These are phyloP conservation scores for Centroberyx gerrardi DNA, from an alignment of 2,797 vertebrate genomes.

Conservation along the genomic window DNA sequence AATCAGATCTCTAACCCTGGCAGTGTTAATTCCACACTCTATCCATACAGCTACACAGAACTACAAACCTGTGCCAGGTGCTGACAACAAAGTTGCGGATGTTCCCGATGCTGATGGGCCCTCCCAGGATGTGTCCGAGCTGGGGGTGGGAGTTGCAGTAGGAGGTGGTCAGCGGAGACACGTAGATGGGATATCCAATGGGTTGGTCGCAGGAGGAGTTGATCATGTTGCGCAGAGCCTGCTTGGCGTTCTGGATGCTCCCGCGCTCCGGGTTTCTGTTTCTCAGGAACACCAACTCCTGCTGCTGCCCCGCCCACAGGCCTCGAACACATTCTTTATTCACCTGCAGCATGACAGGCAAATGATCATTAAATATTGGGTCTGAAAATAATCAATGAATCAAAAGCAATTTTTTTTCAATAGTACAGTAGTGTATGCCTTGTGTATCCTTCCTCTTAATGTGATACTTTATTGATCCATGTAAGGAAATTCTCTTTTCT, in stretches of 20 bases:
- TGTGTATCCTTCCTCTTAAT: no score
- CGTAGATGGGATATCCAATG: constrained; percentile 98
- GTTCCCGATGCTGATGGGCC: constrained; percentile 95
- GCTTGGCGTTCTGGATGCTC: constrained; percentile 99
- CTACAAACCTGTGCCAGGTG: constrained; percentile 95
- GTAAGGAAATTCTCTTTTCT: no score
- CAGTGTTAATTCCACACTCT: neutral
- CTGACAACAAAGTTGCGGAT: constrained; percentile 95
- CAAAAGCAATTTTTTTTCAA: neutral
- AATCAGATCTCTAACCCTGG: no score
- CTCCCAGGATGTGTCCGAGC: constrained; percentile 93
- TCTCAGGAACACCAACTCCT: constrained; percentile 96
- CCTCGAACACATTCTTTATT: constrained; percentile 98
- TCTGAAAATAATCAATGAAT: neutral
- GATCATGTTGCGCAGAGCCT: constrained; percentile 98
- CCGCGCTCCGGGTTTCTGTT: constrained; percentile 98
- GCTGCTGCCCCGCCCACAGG: constrained; percentile 98
- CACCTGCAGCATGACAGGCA: constrained; percentile 80
- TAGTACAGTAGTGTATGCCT: no score
- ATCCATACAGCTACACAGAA: neutral
- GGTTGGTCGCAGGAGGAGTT: constrained; percentile 99
- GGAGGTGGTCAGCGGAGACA: constrained; percentile 97
- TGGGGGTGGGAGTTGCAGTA: constrained; percentile 97
- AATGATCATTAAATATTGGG: neutral
- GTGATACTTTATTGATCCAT: no score